Percentiles rank a stretch among this genome's conserved stretches.
These are phyloP conservation scores for Barnardius zonarius DNA, from an alignment of 2,113 vertebrate species.

Conservation along the genomic window DNA sequence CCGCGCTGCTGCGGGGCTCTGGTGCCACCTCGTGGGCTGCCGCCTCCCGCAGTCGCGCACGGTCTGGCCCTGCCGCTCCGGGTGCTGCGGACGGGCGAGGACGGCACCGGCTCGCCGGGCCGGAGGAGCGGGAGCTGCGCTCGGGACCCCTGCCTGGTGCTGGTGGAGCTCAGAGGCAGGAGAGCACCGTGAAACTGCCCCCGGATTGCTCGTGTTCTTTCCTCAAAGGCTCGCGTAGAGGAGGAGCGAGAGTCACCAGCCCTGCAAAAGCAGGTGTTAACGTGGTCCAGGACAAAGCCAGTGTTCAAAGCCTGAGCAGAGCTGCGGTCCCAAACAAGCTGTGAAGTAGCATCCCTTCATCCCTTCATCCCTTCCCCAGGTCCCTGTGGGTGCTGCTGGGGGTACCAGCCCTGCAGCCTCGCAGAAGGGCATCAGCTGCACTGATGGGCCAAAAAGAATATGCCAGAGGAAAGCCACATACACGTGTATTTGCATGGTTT, in stretches of 20 bases:
- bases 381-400: accelerated
- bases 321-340: not conserved
- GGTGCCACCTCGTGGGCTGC: slow-evolving; percentile 53
- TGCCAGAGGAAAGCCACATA: not conserved
- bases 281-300: not conserved
- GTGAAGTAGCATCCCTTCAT: not conserved
- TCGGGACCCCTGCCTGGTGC: not conserved
- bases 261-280: accelerated
- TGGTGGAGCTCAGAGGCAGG: too few species aligned
- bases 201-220: not conserved
- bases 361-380: not conserved
- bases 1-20: not conserved
- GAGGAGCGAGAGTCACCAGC: not conserved
- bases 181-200: not conserved
- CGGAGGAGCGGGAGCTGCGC: not conserved
- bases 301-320: not conserved
- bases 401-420: not conserved
- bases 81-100: accelerated
- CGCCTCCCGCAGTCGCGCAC: not conserved
- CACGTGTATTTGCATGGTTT: not conserved
- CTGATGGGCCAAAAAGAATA: not conserved
- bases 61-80: not conserved
- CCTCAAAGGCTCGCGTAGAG: not conserved
- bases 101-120: accelerated
- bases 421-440: not conserved